A percentile compares a stretch with the other conserved stretches of the same genome.
Evolutionary conservation across 2,113 vertebrate genomes (phyloP).

Genomic region (Lutjanus erythropterus): DNA sequence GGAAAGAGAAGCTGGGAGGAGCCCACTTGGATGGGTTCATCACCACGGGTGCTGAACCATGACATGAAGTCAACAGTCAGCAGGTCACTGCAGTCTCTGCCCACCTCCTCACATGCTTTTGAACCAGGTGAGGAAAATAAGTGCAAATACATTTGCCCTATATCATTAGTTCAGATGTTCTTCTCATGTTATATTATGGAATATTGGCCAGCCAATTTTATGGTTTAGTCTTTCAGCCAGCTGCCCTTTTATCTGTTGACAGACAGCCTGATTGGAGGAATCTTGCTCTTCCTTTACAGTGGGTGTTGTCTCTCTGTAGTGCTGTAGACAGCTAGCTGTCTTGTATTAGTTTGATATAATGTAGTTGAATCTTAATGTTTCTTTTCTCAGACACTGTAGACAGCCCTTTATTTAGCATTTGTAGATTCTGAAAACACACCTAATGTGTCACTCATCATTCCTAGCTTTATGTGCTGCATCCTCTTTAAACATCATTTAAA

Average conservation of each 20-base stretch:
- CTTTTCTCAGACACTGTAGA: neutral
- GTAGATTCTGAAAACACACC: neutral
- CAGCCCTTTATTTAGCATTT: neutral
- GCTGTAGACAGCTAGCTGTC: constrained; percentile 23
- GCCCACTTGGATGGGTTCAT: constrained; percentile 95
- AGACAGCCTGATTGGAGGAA: constrained; percentile 72
- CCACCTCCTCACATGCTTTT: constrained; percentile 89
- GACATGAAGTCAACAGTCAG: constrained; percentile 95
- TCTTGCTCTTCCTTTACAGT: constrained; percentile 80
- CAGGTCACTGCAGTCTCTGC: constrained; percentile 94
- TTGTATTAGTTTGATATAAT: neutral
- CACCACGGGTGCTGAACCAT: constrained; percentile 89
- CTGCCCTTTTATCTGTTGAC: constrained; percentile 60
- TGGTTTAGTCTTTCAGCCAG: neutral
- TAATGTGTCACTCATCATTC: neutral
- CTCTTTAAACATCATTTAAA: neutral
- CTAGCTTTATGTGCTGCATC: neutral
- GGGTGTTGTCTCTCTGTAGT: constrained; percentile 67
- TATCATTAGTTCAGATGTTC: neutral
- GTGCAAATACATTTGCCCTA: accelerated
- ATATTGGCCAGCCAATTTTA: neutral
- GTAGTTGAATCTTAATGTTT: neutral
- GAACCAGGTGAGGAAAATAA: constrained; percentile 75
- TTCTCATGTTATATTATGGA: neutral
- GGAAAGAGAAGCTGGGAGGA: constrained; percentile 98